Evolutionary conservation across 2,113 vertebrate species (phyloP).

Genomic region (Ploceus nigricollis): DNA sequence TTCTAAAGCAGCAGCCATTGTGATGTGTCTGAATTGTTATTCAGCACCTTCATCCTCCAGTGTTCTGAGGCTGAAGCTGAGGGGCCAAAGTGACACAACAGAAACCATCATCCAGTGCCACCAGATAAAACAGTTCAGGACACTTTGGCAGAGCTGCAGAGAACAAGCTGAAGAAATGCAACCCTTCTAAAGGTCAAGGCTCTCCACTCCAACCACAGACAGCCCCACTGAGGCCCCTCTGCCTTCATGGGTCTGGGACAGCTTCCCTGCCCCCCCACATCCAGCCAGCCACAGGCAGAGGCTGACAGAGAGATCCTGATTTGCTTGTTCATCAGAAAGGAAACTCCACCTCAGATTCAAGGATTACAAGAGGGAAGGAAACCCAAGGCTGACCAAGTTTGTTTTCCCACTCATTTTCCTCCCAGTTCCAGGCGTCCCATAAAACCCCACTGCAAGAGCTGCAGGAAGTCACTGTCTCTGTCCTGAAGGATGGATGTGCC

Average conservation of each 20-base stretch:
- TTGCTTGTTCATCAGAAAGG: neutral
- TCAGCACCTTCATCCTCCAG: neutral
- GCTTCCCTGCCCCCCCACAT: neutral
- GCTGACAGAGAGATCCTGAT: neutral
- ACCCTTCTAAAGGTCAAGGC: neutral
- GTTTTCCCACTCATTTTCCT: neutral
- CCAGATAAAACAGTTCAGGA: neutral
- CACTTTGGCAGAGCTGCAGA: neutral
- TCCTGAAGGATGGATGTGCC: neutral
- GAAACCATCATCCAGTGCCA: neutral
- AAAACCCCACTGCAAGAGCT: neutral
- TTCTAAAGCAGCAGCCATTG: neutral
- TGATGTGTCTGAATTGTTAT: accelerated
- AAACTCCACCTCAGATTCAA: constrained; percentile 7
- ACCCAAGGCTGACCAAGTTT: neutral
- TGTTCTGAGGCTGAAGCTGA: neutral
- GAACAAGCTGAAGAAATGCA: neutral
- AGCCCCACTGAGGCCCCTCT: neutral
- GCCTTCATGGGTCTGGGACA: neutral
- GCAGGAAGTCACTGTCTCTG: neutral
- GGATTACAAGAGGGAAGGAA: constrained; percentile 18
- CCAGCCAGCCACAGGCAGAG: neutral
- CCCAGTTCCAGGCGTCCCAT: neutral
- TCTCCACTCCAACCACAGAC: neutral
- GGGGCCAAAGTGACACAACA: neutral